A percentile compares a stretch with the other conserved stretches of the same genome.
Conservation (phyloP, 2,113 vertebrate species). For the Colossoma macropomum region DNA sequence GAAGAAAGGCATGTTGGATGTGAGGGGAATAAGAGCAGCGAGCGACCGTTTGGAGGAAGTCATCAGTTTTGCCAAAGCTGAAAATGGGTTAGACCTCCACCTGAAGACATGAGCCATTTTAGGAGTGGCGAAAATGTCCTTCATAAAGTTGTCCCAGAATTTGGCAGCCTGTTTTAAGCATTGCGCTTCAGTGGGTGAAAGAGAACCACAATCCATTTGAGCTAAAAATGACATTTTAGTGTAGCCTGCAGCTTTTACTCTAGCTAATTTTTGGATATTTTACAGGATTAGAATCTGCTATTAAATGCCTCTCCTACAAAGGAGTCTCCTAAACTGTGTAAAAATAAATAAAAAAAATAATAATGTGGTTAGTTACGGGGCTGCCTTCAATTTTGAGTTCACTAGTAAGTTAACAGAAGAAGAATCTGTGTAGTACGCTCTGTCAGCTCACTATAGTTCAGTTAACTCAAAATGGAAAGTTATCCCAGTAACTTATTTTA, state of each 20-base stretch:
- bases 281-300: too few relatives aligned
- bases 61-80: not conserved
- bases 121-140: conserved; percentile 17
- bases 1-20: not conserved
- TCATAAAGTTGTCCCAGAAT: conserved; percentile 11
- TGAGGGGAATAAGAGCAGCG: not conserved
- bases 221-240: not conserved
- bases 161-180: conserved; percentile 11
- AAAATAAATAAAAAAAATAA: too few relatives aligned
- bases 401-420: too few relatives aligned
- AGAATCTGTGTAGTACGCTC: too few relatives aligned
- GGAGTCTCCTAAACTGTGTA: too few relatives aligned
- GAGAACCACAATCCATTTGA: not conserved
- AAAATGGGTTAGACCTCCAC: conserved; percentile 25
- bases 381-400: too few relatives aligned
- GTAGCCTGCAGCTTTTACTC: not conserved
- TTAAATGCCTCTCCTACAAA: too few relatives aligned
- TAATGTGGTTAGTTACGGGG: too few relatives aligned
- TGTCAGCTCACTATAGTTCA: too few relatives aligned
- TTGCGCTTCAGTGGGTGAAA: not conserved
- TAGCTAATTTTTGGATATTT: too few relatives aligned
- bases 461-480: too few relatives aligned
- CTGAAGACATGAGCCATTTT: conserved; percentile 31
- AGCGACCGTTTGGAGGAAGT: not conserved
- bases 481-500: too few relatives aligned